These are phyloP conservation scores for Manduca sexta DNA, from an alignment of 1,140 invertebrate genomes.

Conservation along the genomic window DNA sequence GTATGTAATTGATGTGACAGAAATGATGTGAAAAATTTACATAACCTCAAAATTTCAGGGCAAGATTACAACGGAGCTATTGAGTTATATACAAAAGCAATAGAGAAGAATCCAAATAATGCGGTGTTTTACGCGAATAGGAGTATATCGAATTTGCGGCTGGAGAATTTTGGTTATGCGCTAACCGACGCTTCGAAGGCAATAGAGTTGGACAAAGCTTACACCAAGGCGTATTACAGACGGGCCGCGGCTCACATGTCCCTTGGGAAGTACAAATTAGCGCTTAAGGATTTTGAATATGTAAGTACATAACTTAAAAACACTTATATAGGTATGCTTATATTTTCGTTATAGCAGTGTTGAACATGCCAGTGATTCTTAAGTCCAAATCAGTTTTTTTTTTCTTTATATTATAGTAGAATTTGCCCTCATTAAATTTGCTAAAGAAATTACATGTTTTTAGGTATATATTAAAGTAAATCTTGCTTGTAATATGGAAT, in stretches of 20 bases:
- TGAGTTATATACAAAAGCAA: constrained; percentile 92
- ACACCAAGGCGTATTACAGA: constrained; percentile 96
- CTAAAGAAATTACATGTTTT: no score
- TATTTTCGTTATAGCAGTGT: no score
- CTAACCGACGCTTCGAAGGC: constrained; percentile 93
- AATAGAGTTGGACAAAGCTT: constrained; percentile 90
- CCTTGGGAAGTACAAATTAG: constrained; percentile 96
- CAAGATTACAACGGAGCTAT: constrained; percentile 93
- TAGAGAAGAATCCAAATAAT: constrained; percentile 87
- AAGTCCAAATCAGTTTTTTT: no score
- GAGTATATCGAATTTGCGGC: constrained; percentile 94
- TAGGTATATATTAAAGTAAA: no score
- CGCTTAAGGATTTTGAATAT: constrained; percentile 96
- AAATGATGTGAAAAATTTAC: constrained; percentile 10
- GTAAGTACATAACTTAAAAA: constrained; percentile 76
- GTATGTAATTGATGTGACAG: no score
- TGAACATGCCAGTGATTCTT: no score
- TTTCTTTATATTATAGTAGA: no score
- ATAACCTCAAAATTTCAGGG: constrained; percentile 78
- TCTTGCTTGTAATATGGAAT: no score
- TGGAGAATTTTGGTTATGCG: constrained; percentile 95
- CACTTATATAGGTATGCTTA: no score
- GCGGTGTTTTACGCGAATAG: constrained; percentile 95
- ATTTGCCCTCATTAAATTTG: no score
- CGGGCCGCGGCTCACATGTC: constrained; percentile 97